These are phyloP conservation scores for Beroe ovata DNA, from an alignment of 37 sponge, comb jelly and placozoan genomes.

Conservation along the genomic window DNA sequence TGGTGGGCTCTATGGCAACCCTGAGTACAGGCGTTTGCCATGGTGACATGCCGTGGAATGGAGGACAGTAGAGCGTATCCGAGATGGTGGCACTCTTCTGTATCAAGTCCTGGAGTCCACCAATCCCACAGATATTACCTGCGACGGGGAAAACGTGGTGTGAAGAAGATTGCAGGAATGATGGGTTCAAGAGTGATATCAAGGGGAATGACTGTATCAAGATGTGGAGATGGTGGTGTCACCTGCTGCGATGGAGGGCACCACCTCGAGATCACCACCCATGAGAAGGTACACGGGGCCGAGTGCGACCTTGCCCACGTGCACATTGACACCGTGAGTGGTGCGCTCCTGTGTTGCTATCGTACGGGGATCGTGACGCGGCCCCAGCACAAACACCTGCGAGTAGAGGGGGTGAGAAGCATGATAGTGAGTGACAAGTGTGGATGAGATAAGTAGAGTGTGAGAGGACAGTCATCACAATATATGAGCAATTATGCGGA, in stretches of 20 bases:
- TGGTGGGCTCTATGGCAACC: conserved; percentile 88
- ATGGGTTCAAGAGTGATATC: neutral
- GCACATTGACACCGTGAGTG: conserved; percentile 60
- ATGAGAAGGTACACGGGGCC: conserved; percentile 81
- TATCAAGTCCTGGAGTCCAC: conserved; percentile 79
- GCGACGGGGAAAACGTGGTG: too few species aligned
- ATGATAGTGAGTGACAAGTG: too few species aligned
- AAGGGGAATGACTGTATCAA: neutral
- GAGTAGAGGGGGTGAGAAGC: too few species aligned
- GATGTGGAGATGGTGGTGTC: neutral
- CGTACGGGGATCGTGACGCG: conserved; percentile 56
- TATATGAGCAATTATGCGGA: too few species aligned
- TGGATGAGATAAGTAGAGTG: too few species aligned
- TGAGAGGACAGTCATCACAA: too few species aligned
- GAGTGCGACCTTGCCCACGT: conserved; percentile 63
- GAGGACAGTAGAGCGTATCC: conserved; percentile 79
- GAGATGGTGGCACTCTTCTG: conserved; percentile 86
- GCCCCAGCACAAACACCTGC: conserved; percentile 46
- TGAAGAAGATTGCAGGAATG: neutral
- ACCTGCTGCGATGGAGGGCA: conserved; percentile 82
- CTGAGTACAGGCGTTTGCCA: conserved; percentile 82
- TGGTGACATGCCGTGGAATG: conserved; percentile 80
- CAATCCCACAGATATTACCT: conserved; percentile 86
- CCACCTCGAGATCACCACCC: conserved; percentile 80
- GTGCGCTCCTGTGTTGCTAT: conserved; percentile 66